These are phyloP conservation scores for Fundulus diaphanus DNA, from an alignment of 2,797 vertebrate genomes.

Conservation along the genomic window DNA sequence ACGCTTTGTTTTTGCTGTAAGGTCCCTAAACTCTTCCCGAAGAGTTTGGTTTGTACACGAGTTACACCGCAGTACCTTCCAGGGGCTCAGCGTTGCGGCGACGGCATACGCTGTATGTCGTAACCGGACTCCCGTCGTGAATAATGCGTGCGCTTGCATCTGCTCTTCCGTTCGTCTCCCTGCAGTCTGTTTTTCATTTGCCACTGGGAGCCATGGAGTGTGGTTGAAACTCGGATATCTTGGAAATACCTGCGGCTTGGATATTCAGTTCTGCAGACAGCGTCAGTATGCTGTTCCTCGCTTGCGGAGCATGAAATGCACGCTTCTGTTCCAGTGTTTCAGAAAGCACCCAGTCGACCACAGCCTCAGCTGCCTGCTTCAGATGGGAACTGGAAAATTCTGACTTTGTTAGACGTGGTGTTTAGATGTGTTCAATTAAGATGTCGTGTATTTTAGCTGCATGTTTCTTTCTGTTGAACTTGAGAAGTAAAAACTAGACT, in stretches of 20 bases:
- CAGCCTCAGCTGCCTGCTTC: slow-evolving; percentile 22
- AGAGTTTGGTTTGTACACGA: slow-evolving; percentile 56
- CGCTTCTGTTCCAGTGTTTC: slow-evolving; percentile 22
- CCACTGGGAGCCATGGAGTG: slow-evolving; percentile 58
- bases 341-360: slow-evolving; percentile 33
- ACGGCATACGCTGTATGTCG: slow-evolving; percentile 5
- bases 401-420: slow-evolving; percentile 10
- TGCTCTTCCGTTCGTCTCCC: slow-evolving; percentile 61
- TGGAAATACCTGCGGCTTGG: slow-evolving; percentile 78
- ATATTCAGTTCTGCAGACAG: slow-evolving; percentile 57
- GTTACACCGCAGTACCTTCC: slow-evolving; percentile 53
- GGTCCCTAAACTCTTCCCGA: slow-evolving; percentile 54
- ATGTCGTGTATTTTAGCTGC: slow-evolving; percentile 30
- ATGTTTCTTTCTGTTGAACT: slow-evolving; percentile 43
- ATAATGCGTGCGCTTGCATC: slow-evolving; percentile 54
- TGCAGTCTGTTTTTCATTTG: slow-evolving; percentile 75
- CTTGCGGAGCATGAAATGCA: slow-evolving; percentile 21
- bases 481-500: slow-evolving; percentile 51
- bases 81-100: slow-evolving; percentile 35
- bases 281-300: slow-evolving; percentile 54
- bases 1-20: slow-evolving; percentile 47
- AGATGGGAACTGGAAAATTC: slow-evolving; percentile 15
- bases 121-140: slow-evolving; percentile 58
- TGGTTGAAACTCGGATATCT: slow-evolving; percentile 67
- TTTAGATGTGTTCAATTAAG: slow-evolving; percentile 41